Conservation (phyloP, 2,797 vertebrate species). For the Leptoclinus maculatus region DNA sequence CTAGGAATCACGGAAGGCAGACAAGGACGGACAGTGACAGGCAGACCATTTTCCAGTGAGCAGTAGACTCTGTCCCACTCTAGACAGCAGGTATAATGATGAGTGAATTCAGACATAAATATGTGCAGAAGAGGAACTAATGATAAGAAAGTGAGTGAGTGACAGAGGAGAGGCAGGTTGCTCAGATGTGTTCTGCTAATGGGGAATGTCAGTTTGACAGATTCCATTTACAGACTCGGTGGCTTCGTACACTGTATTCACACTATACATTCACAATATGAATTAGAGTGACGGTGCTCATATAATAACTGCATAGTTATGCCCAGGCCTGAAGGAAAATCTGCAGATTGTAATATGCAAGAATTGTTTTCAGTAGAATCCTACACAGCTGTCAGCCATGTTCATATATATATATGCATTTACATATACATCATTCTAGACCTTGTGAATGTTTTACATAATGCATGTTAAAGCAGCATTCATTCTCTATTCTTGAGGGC, state of each 20-base stretch:
- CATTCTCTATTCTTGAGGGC: background rate
- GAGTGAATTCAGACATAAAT: slow-evolving; percentile 60
- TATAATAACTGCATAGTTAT: background rate
- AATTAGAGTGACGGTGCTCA: slow-evolving; percentile 22
- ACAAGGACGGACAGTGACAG: slow-evolving; percentile 63
- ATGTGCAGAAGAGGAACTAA: slow-evolving; percentile 70
- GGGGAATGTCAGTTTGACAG: slow-evolving; percentile 47
- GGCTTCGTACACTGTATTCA: slow-evolving; percentile 22
- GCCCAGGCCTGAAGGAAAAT: background rate
- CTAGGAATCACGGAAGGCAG: slow-evolving; percentile 48
- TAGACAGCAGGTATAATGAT: slow-evolving; percentile 53
- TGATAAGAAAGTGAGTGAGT: slow-evolving; percentile 55
- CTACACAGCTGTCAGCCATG: background rate
- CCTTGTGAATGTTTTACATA: background rate
- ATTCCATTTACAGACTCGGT: slow-evolving; percentile 42
- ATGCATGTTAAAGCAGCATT: background rate
- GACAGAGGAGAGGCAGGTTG: slow-evolving; percentile 50
- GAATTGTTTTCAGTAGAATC: background rate
- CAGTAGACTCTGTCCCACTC: slow-evolving; percentile 58
- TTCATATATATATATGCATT: background rate
- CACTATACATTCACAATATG: slow-evolving; percentile 12
- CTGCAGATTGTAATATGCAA: background rate
- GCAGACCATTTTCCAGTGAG: slow-evolving; percentile 62
- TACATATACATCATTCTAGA: background rate
- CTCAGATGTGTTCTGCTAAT: slow-evolving; percentile 31